Base-by-base conservation (phyloP, 2,888 invertebrate species). In the Hydropsyche betteni region DNA sequence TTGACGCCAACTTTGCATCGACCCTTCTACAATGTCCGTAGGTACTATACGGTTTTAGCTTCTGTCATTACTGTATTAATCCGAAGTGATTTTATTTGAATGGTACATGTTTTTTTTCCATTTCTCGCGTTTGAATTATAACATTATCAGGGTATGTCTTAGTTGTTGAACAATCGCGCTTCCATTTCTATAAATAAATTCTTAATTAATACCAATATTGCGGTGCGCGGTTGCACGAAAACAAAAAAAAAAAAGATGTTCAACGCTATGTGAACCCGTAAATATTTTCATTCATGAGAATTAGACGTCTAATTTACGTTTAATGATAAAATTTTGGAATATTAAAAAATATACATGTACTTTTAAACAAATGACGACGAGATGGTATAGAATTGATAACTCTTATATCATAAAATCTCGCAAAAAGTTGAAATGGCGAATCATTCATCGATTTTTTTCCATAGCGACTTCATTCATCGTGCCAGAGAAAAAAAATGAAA, bases 211-310 rank as follows among this genome's bases (percentile, higher is more conserved):
- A 58, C 58, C 24, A 58, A 24, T 53, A 53, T 53, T 53, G 24
- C 58, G 24, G 8, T 24, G 24, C 24, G 2, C 5, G 58, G 58
- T 24, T 24, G 58, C 36, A n/a, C 69, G 24, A 69, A 38, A 44
- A 50, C 6, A 69, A 69, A 68, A 38, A 33, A 68, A 38, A 33
- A 33, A 38, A 34, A 64, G 34, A 38, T 38, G 38, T 68, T 69
- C 51, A 69, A 14, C n/a, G 69, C 58, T 58, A 58, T 69, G 69
- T 44, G 51, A 69, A 69, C 68, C 64, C 16, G 58, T 58, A 58
- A 58, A 58, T 58, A 24, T 58, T 53, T 58, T 16, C 58, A 58
- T 58, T 58, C 58, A 58, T 58, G 58, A 58, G 24, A 58, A 58
- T 14, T 53, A 14, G 4, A 24, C 16, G 16, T 58, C 4, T 53